phyloP scores from a whole-genome alignment of 2,888 invertebrate genomes.

The Drosophila atroscutellata region DNA sequence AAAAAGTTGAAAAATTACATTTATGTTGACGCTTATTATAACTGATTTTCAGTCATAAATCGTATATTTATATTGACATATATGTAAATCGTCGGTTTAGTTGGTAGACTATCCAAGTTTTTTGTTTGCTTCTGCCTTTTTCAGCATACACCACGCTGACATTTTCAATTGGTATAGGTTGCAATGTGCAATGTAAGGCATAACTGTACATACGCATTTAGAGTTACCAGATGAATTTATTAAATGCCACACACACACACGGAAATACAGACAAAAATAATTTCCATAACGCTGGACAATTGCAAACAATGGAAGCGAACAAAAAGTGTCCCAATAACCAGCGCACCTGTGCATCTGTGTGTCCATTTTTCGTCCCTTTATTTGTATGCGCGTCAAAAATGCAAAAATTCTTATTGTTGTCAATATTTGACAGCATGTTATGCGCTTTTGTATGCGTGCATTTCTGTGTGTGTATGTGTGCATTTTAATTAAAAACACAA shows the following conservation, averaged over 20 bases:
- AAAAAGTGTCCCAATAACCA: constrained; percentile 27
- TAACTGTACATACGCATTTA: constrained; percentile 6
- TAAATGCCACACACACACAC: constrained; percentile 65
- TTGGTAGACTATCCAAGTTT: neutral
- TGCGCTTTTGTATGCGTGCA: constrained; percentile 9
- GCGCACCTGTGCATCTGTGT: constrained; percentile 47
- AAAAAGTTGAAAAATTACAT: neutral
- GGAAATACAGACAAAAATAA: constrained; percentile 50
- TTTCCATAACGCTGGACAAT: constrained; percentile 45
- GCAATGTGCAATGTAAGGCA: neutral
- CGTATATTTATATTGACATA: neutral
- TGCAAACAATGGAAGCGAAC: constrained; percentile 39
- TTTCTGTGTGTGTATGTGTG: constrained; percentile 9
- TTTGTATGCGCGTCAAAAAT: constrained; percentile 32
- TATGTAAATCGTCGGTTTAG: neutral
- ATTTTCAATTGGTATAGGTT: neutral
- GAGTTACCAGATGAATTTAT: constrained; percentile 36
- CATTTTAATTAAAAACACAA: constrained; percentile 49
- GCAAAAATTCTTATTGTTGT: constrained; percentile 55
- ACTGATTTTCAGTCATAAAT: neutral
- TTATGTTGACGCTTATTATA: neutral
- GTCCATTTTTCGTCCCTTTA: constrained; percentile 27
- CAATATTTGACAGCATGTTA: constrained; percentile 52
- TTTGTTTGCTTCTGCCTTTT: neutral
- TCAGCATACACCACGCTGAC: neutral